Evolutionary conservation across 2,113 vertebrate species (phyloP), one percentile per base, ranked within the genome.

Genomic region (Porphyrio hochstetteri): DNA sequence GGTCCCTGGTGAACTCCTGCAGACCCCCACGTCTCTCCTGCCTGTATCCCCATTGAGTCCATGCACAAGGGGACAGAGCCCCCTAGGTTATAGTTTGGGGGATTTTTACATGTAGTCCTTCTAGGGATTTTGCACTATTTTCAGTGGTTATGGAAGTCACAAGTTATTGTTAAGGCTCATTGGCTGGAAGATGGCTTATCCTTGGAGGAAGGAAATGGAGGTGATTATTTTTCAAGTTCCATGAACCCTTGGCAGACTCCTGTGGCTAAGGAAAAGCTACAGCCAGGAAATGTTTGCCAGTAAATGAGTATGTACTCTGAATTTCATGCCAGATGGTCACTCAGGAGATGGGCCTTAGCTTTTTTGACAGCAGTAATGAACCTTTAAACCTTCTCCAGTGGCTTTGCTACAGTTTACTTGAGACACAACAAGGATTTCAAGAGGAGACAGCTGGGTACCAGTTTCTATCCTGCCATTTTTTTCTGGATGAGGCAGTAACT

Each of bases 321-420:
- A 88, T 81, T 90, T 90, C 61, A 68, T 53, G 67, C 69, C 92
- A 90, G 65, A 86, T 88, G 74, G 64, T 81, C 90, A 81, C 56
- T 74, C 79, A 33, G 46, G n/a, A 89, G 35, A 67, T 36, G 70
- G 52, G 18, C 33, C 60, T 91, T 44, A 83, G 38, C 53, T 88
- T 67, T 78, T 92, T 38, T 88, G 52, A 64, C 38, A 87, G 48
- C n/a, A 69, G 53, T 36, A 78, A 86, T 68, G 53, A 48, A 81
- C 50, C 1, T 28, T 71, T 84, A 92, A 95, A 88, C 35, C 35
- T 94, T 91, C 42, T 86, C 25, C 38, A 64, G 42, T 74, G 44
- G 24, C 68, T 93, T 91, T 96, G 67, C 20, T 91, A 35, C 28
- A 44, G 50, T 76, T 88, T 88, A 19, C 44, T 57, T 61, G 35